Evolutionary conservation across 2,113 vertebrate genomes (phyloP).

Genomic region (Xyrauchen texanus): DNA sequence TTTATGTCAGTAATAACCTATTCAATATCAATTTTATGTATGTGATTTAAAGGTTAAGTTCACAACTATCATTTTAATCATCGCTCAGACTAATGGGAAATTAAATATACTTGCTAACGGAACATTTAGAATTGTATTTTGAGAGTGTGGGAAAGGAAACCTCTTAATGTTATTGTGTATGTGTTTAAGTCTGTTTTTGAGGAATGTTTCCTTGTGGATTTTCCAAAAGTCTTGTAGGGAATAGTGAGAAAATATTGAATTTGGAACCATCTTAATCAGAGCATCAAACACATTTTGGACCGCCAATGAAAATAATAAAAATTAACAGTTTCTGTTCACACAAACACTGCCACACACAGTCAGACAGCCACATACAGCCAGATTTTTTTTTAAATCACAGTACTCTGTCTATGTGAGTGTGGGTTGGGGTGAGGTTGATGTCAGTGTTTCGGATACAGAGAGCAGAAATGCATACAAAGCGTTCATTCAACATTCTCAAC

Average conservation of each 20-base stretch:
- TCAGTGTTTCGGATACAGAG: not conserved
- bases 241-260: constrained; percentile 36
- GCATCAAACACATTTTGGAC: constrained; percentile 3
- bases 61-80: not conserved
- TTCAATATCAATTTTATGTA: not conserved
- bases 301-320: not conserved
- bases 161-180: constrained; percentile 22
- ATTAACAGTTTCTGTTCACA: not conserved
- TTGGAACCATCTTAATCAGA: constrained; percentile 18
- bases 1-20: not conserved
- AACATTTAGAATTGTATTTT: constrained; percentile 37
- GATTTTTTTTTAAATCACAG: not conserved
- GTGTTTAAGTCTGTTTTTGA: constrained; percentile 10
- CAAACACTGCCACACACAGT: not conserved
- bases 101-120: not conserved
- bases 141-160: constrained; percentile 24
- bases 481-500: not conserved
- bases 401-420: not conserved
- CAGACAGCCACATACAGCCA: not conserved
- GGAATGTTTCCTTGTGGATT: constrained; percentile 9
- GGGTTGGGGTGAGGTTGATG: not conserved
- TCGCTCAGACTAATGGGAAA: constrained; percentile 10
- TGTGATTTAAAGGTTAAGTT: not conserved
- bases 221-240: not conserved
- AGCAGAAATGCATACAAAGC: constrained; percentile 8